phyloP scores from a whole-genome alignment of 2,888 invertebrate species.

The Linnaemya tessellans region DNA sequence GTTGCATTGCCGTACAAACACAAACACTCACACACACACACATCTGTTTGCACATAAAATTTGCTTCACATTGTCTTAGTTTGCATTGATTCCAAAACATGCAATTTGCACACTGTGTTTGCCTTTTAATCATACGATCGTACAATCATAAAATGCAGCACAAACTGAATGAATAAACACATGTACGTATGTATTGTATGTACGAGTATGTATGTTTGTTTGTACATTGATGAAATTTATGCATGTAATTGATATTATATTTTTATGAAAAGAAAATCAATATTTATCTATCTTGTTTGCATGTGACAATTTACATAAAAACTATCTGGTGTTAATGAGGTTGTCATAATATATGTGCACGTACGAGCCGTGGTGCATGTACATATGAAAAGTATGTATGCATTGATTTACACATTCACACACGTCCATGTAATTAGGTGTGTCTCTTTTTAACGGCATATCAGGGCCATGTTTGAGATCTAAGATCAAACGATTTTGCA shows the following conservation, averaged over 20 bases:
- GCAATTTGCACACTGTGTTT: slow-evolving; percentile 42
- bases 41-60: not conserved
- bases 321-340: slow-evolving; percentile 38
- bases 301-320: slow-evolving; percentile 4
- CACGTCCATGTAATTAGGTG: slow-evolving; percentile 24
- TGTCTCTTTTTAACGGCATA: slow-evolving; percentile 24
- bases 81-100: not conserved
- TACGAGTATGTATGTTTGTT: no score
- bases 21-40: not conserved
- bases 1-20: slow-evolving; percentile 17
- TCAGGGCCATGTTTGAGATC: slow-evolving; percentile 23
- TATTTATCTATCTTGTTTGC: slow-evolving; percentile 15
- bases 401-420: not conserved
- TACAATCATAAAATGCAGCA: slow-evolving; percentile 30
- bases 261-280: slow-evolving; percentile 51
- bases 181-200: no score
- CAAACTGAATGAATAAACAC: not conserved
- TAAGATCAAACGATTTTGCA: slow-evolving; percentile 6
- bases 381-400: not conserved
- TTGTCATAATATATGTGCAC: slow-evolving; percentile 22
- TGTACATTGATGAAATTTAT: slow-evolving; percentile 31
- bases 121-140: slow-evolving; percentile 44
- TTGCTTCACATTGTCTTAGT: not conserved
- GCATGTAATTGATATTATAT: slow-evolving; percentile 58
- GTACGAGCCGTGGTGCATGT: not conserved